Conservation (phyloP, 2,888 invertebrate species). For the Lysandra coridon region DNA sequence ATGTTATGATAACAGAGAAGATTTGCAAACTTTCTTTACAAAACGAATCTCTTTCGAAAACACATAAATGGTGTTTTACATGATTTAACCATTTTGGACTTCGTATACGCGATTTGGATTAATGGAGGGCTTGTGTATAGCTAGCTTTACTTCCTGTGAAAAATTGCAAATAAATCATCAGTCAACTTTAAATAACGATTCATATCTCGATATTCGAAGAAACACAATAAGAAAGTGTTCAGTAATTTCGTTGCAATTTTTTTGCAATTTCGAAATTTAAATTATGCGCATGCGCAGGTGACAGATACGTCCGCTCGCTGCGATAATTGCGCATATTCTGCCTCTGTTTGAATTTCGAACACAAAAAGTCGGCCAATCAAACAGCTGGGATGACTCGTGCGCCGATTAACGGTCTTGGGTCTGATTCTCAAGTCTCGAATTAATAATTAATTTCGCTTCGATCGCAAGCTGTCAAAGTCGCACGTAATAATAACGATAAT, state of each 20-base stretch:
- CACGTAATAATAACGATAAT: neutral
- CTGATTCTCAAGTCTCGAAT: neutral
- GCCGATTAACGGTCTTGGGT: slow-evolving; percentile 48
- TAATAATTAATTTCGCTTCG: neutral
- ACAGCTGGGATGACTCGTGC: slow-evolving; percentile 66
- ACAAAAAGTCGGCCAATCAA: slow-evolving; percentile 61
- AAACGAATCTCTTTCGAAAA: too few species aligned
- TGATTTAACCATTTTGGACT: too few species aligned
- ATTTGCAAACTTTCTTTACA: too few species aligned
- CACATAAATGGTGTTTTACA: too few species aligned
- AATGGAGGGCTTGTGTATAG: neutral
- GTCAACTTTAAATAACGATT: neutral
- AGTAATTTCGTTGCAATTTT: neutral
- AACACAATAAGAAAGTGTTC: neutral
- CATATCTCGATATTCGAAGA: neutral
- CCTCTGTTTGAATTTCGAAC: slow-evolving; percentile 56
- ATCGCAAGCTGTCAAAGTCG: neutral
- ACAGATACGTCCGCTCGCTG: slow-evolving; percentile 49
- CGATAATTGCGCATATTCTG: slow-evolving; percentile 54
- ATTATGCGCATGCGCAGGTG: slow-evolving; percentile 53
- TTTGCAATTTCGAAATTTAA: slow-evolving; percentile 36
- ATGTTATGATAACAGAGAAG: too few species aligned
- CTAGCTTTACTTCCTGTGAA: neutral
- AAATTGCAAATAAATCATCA: neutral
- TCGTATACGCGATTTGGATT: neutral